Conservation (phyloP, 2,113 vertebrate genomes). For the Hoplias malabaricus region DNA sequence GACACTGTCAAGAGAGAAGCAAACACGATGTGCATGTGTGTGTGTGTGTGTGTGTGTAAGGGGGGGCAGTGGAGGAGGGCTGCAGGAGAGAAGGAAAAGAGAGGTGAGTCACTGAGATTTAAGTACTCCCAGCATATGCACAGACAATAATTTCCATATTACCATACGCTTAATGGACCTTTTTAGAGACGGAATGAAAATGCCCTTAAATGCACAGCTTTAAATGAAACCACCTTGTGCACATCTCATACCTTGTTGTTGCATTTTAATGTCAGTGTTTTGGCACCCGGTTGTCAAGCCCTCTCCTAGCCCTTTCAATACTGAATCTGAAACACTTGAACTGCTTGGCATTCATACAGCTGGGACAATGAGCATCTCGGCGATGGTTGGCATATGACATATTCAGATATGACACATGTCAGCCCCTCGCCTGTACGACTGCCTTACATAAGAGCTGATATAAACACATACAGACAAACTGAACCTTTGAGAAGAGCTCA, state of each 20-base stretch:
- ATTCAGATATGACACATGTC: conserved; percentile 26
- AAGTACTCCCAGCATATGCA: conserved; percentile 10
- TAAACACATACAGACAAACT: neutral
- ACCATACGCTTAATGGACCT: conserved; percentile 12
- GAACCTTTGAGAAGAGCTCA: neutral
- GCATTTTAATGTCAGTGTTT: conserved; percentile 33
- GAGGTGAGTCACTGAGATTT: conserved; percentile 5
- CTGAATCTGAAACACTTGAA: conserved; percentile 14
- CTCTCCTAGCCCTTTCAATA: conserved; percentile 12
- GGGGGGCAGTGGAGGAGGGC: no score
- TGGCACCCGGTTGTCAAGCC: conserved; percentile 22
- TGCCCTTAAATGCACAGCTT: conserved; percentile 21
- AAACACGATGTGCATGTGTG: conserved; percentile 7
- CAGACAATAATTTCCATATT: conserved; percentile 20
- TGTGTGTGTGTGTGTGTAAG: no score
- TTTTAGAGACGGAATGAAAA: neutral
- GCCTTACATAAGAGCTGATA: neutral
- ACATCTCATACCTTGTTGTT: conserved; percentile 11
- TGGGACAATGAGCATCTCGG: conserved; percentile 18
- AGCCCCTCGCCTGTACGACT: neutral
- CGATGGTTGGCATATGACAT: neutral
- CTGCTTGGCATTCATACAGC: conserved; percentile 17
- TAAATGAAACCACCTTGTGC: conserved; percentile 12
- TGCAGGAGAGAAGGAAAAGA: neutral
- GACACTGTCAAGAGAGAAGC: conserved; percentile 18